phyloP scores from a whole-genome alignment of 2,888 invertebrate species.

The Periphyllus acericola region DNA sequence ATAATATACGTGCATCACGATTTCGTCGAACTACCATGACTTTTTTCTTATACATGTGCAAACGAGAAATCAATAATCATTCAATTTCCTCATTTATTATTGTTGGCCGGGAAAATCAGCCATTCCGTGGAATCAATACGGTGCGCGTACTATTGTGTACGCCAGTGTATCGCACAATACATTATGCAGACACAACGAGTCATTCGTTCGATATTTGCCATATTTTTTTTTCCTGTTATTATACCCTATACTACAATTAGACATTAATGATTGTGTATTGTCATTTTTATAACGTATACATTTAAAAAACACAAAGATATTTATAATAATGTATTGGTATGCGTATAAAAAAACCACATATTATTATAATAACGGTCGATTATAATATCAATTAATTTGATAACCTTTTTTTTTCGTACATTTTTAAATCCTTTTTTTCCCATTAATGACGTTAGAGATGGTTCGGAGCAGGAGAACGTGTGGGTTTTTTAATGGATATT shows the following conservation, averaged over 20 bases:
- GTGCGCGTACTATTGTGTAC: neutral
- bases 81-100: no score
- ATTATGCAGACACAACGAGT: neutral
- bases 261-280: neutral
- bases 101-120: neutral
- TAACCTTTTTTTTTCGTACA: constrained; percentile 12
- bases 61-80: no score
- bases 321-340: neutral
- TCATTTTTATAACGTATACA: neutral
- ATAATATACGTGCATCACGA: no score
- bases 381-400: constrained; percentile 25
- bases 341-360: neutral
- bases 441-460: constrained; percentile 24
- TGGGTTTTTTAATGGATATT: constrained; percentile 33
- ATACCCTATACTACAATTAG: neutral
- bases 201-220: neutral
- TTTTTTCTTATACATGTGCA: no score
- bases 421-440: neutral
- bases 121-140: neutral
- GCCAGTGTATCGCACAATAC: neutral
- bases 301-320: constrained; percentile 1
- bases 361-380: constrained; percentile 8
- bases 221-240: neutral
- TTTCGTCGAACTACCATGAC: no score
- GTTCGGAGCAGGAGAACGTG: neutral